Evolutionary conservation across 1,140 invertebrate species (phyloP).

Genomic region (Triops cancriformis): DNA sequence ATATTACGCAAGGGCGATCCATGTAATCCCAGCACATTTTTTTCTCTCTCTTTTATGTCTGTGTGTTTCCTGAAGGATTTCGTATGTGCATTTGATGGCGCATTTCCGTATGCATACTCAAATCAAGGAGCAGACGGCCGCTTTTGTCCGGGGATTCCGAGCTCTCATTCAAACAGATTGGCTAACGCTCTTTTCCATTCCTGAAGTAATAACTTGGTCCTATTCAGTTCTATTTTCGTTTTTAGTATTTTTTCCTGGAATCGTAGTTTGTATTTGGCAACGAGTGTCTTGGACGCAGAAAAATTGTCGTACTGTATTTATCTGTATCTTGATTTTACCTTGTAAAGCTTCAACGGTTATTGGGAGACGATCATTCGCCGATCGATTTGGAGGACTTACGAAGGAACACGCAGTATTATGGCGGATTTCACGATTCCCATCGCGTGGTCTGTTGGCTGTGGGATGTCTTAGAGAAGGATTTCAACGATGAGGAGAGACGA

Average conservation of each 20-base stretch:
- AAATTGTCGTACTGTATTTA: no score
- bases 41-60: slow-evolving; percentile 16
- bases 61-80: slow-evolving; percentile 58
- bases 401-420: slow-evolving; percentile 94
- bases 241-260: background rate
- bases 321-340: slow-evolving; percentile 8
- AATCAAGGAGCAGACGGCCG: slow-evolving; percentile 90
- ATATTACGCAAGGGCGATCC: background rate
- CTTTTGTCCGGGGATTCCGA: slow-evolving; percentile 92
- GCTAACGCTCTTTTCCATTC: slow-evolving; percentile 90
- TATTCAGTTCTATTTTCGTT: background rate
- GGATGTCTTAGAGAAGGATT: slow-evolving; percentile 96
- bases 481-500: slow-evolving; percentile 78
- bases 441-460: slow-evolving; percentile 96
- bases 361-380: slow-evolving; percentile 83
- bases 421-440: slow-evolving; percentile 97
- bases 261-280: slow-evolving; percentile 42
- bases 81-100: slow-evolving; percentile 97
- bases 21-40: background rate
- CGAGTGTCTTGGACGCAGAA: no score
- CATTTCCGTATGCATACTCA: slow-evolving; percentile 96
- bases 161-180: slow-evolving; percentile 92
- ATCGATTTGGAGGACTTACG: slow-evolving; percentile 84
- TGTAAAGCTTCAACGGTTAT: slow-evolving; percentile 67
- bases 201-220: slow-evolving; percentile 59